Evolutionary conservation across 2,888 invertebrate genomes (phyloP).

Genomic region (Chrysina gloriosa): DNA sequence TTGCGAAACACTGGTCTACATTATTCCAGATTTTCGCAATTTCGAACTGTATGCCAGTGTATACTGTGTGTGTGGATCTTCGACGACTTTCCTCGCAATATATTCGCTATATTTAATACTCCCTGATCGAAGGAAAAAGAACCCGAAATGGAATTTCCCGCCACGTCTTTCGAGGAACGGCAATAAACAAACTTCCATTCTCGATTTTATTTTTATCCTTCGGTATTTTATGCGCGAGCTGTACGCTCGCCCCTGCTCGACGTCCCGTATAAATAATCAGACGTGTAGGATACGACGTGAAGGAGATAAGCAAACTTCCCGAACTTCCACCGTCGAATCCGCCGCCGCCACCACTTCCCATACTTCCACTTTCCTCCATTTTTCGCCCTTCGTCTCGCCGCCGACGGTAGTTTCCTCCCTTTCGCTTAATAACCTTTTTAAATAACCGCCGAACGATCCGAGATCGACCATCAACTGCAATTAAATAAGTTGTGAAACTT

Average conservation of each 20-base stretch:
- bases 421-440: conserved; percentile 32
- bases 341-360: background rate
- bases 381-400: background rate
- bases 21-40: too few relatives aligned
- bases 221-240: background rate
- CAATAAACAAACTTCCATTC: conserved; percentile 15
- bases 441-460: conserved; percentile 43
- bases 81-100: background rate
- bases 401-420: background rate
- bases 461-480: conserved; percentile 50
- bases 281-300: conserved; percentile 9
- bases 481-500: conserved; percentile 52
- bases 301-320: conserved; percentile 19
- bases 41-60: too few relatives aligned
- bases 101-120: conserved; percentile 11
- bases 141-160: background rate
- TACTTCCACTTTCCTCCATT: background rate
- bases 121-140: background rate
- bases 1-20: too few relatives aligned
- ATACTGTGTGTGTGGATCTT: background rate
- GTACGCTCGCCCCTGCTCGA: background rate
- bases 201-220: conserved; percentile 22
- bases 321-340: background rate
- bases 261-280: conserved; percentile 19
- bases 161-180: background rate